These are phyloP conservation scores for Microplitis mediator DNA, from an alignment of 1,140 invertebrate genomes.

Conservation along the genomic window DNA sequence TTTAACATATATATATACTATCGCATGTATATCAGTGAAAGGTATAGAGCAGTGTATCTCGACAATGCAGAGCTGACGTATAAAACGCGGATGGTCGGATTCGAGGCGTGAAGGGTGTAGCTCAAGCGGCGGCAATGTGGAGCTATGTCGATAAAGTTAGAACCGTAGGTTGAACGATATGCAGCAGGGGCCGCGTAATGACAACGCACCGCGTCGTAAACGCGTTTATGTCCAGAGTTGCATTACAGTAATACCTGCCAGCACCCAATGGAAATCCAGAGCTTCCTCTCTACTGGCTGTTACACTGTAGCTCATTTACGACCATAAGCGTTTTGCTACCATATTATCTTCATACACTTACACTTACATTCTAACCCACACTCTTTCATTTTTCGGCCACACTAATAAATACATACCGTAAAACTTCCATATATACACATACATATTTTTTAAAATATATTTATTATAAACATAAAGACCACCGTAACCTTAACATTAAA, in stretches of 20 bases:
- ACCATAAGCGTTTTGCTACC: conserved; percentile 29
- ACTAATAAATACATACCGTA: background rate
- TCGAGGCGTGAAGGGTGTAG: conserved; percentile 1
- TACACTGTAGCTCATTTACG: conserved; percentile 40
- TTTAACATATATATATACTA: no score
- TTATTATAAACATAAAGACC: no score
- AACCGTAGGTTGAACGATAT: conserved; percentile 53
- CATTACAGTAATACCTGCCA: conserved; percentile 61
- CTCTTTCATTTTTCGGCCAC: conserved; percentile 19
- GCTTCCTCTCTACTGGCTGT: conserved; percentile 31
- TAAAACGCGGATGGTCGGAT: background rate
- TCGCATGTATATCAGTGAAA: no score
- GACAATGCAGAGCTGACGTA: background rate
- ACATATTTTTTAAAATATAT: no score
- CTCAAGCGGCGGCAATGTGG: conserved; percentile 34
- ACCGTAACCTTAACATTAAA: no score
- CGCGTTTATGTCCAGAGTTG: conserved; percentile 62
- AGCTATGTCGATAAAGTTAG: conserved; percentile 59
- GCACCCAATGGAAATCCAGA: conserved; percentile 39
- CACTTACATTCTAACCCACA: conserved; percentile 16
- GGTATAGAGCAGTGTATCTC: background rate
- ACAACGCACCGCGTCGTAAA: conserved; percentile 63
- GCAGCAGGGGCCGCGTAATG: conserved; percentile 56
- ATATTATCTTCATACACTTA: background rate
- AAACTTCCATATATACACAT: no score